These are phyloP conservation scores for Battus philenor DNA, from an alignment of 1,140 invertebrate genomes.

Conservation along the genomic window DNA sequence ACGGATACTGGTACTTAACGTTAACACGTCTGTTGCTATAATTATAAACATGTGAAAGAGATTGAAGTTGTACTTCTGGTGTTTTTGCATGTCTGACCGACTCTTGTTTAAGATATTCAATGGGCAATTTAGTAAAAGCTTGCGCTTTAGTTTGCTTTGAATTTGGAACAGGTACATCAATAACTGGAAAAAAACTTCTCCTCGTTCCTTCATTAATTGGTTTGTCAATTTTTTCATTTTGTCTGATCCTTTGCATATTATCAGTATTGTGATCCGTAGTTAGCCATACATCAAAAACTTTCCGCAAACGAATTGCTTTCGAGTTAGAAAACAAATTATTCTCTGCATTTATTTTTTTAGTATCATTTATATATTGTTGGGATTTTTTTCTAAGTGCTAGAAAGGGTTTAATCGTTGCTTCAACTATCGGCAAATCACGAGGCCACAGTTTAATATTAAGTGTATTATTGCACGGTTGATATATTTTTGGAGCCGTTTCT, in stretches of 20 bases:
- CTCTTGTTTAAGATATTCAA: not conserved
- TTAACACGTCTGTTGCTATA: constrained; percentile 3
- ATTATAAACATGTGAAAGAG: constrained; percentile 5
- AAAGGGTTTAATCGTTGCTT: not conserved
- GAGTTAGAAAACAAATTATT: not conserved
- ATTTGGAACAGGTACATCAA: not conserved
- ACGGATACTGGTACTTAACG: not conserved
- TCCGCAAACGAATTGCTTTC: not conserved
- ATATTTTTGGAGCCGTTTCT: constrained; percentile 16
- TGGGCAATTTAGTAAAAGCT: not conserved
- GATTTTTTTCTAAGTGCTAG: not conserved
- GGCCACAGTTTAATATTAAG: constrained; percentile 48
- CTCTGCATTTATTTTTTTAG: not conserved
- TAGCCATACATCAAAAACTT: not conserved
- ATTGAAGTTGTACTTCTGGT: not conserved
- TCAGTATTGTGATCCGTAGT: not conserved
- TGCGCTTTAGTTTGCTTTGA: not conserved
- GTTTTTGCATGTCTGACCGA: not conserved
- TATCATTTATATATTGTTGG: not conserved
- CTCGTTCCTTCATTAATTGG: not conserved
- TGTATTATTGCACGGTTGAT: constrained; percentile 22
- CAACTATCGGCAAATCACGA: constrained; percentile 9
- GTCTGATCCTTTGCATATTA: not conserved
- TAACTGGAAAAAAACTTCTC: not conserved
- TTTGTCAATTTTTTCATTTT: no score